Evolutionary conservation across 1,140 invertebrate species (phyloP).

Genomic region (Microplitis demolitor): DNA sequence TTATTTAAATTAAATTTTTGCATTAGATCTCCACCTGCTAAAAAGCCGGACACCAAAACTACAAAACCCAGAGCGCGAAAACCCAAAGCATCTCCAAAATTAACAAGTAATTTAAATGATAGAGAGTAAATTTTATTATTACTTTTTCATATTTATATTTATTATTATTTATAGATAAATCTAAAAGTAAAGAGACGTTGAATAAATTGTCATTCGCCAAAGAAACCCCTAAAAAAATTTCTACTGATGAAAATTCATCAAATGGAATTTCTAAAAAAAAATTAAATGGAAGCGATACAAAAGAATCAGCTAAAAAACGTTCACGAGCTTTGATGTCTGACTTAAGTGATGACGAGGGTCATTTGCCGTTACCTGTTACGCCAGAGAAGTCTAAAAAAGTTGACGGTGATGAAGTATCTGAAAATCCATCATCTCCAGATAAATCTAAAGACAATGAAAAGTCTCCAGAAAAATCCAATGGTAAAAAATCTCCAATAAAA

Average conservation of each 20-base stretch:
- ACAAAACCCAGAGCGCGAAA: constrained; percentile 24
- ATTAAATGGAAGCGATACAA: background rate
- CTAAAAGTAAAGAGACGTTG: constrained; percentile 17
- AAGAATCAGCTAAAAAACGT: constrained; percentile 30
- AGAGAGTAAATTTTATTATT: too few species aligned
- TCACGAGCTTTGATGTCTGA: constrained; percentile 39
- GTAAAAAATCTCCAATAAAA: background rate
- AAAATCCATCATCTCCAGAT: background rate
- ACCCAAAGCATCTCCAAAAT: constrained; percentile 13
- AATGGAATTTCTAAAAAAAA: background rate
- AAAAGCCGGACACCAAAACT: constrained; percentile 25
- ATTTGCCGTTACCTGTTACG: constrained; percentile 32
- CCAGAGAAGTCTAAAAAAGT: constrained; percentile 9
- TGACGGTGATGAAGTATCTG: background rate
- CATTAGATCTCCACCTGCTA: constrained; percentile 29
- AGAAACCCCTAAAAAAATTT: constrained; percentile 5
- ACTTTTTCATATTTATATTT: background rate
- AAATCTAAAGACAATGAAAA: background rate
- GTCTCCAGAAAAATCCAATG: background rate
- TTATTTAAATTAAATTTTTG: background rate
- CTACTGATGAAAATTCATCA: constrained; percentile 23
- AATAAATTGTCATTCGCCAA: constrained; percentile 11
- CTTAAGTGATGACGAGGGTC: constrained; percentile 49
- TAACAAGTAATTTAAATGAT: background rate
- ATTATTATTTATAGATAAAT: background rate